phyloP scores from a whole-genome alignment of 2,888 invertebrate species.

The Coremacera marginata region DNA sequence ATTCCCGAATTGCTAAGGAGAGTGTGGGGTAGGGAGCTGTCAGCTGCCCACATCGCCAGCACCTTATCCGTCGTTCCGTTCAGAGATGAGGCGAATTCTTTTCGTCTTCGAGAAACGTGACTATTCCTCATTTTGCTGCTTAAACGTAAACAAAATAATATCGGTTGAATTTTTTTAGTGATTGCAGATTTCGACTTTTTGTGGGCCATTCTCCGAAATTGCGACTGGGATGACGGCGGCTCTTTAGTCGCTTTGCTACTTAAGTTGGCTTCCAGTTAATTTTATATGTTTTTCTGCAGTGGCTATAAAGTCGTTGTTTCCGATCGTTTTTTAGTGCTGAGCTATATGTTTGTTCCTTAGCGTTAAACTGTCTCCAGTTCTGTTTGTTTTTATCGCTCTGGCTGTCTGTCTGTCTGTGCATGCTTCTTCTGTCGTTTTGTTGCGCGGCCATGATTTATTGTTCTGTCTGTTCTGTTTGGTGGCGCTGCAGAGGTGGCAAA shows the following conservation, averaged over 20 bases:
- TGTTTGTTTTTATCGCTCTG: conserved; percentile 41
- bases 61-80: no score
- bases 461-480: conserved; percentile 24
- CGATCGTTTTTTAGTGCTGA: conserved; percentile 37
- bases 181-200: conserved; percentile 12
- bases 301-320: conserved; percentile 22
- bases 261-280: background rate
- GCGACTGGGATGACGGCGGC: background rate
- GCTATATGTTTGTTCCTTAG: conserved; percentile 26
- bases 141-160: conserved; percentile 9
- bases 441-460: conserved; percentile 31
- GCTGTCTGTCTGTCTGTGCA: conserved; percentile 41
- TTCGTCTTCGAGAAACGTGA: conserved; percentile 18
- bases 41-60: no score
- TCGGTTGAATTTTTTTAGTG: conserved; percentile 9
- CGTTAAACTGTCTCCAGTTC: conserved; percentile 30
- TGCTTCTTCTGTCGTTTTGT: background rate
- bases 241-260: conserved; percentile 7
- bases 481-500: conserved; percentile 30
- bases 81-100: background rate
- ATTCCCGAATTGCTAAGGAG: background rate
- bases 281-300: background rate
- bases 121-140: conserved; percentile 16
- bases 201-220: background rate
- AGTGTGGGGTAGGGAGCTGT: no score